These are phyloP conservation scores for Anisognathus igniventris DNA, from an alignment of 2,797 vertebrate species.

Conservation along the genomic window DNA sequence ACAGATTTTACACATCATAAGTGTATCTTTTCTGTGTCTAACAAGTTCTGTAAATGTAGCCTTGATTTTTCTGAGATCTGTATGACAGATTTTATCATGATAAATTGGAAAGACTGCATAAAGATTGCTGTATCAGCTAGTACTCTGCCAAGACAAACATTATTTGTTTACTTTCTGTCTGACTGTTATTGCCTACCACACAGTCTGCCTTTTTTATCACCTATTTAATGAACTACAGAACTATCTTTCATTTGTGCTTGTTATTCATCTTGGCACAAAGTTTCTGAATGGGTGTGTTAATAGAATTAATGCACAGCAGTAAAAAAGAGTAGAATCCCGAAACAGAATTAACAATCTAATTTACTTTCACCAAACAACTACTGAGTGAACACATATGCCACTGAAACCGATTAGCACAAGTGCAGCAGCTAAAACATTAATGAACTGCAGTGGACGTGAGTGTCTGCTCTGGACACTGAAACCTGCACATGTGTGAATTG, in stretches of 20 bases:
- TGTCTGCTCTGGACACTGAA: neutral
- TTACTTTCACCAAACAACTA: neutral
- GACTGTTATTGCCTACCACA: neutral
- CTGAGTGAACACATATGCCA: neutral
- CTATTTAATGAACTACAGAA: conserved; percentile 19
- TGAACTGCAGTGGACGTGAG: neutral
- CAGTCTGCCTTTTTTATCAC: neutral
- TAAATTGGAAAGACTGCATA: neutral
- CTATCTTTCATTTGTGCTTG: neutral
- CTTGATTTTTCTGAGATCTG: neutral
- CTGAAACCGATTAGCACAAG: neutral
- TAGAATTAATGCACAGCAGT: conserved; percentile 8
- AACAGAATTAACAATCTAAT: conserved; percentile 27
- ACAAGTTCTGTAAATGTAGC: neutral
- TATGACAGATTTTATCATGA: neutral
- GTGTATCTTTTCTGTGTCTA: neutral
- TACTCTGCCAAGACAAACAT: neutral
- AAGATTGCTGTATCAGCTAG: neutral
- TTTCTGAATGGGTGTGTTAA: neutral
- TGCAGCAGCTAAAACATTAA: neutral
- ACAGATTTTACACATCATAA: neutral
- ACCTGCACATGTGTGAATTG: neutral
- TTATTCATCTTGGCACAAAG: neutral
- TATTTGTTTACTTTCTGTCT: neutral
- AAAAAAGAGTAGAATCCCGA: neutral